phyloP scores from a whole-genome alignment of 2,888 invertebrate species.

The Patella depressa region DNA sequence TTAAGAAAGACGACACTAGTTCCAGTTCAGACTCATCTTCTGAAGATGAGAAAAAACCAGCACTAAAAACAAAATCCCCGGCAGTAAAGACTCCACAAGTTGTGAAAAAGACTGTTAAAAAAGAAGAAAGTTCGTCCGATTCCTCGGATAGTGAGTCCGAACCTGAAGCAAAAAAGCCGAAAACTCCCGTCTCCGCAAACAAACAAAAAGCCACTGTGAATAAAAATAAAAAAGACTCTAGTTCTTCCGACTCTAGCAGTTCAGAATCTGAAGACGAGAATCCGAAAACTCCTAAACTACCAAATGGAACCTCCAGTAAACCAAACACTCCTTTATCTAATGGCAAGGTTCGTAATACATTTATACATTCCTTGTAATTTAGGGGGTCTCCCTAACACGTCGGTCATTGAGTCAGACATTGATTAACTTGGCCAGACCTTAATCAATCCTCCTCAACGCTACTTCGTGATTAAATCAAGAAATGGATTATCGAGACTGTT shows the following conservation, averaged over 20 bases:
- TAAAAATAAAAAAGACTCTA: slow-evolving; percentile 21
- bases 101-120: slow-evolving; percentile 10
- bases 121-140: slow-evolving; percentile 27
- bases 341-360: slow-evolving; percentile 17
- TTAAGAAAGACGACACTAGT: slow-evolving; percentile 28
- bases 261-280: slow-evolving; percentile 35
- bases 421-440: too few species aligned
- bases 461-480: too few species aligned
- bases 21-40: slow-evolving; percentile 30
- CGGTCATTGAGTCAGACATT: too few species aligned
- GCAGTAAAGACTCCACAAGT: slow-evolving; percentile 9
- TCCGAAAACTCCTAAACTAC: slow-evolving; percentile 17
- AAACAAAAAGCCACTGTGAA: background rate
- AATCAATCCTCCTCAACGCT: too few species aligned
- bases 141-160: slow-evolving; percentile 39
- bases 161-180: slow-evolving; percentile 15
- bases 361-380: too few species aligned
- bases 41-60: slow-evolving; percentile 28
- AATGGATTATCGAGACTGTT: too few species aligned
- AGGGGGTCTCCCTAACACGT: too few species aligned
- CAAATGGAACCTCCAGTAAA: background rate
- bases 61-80: background rate
- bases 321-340: slow-evolving; percentile 29
- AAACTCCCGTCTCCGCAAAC: background rate
- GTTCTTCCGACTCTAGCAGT: slow-evolving; percentile 30